phyloP scores from a whole-genome alignment of 2,113 vertebrate species.

The Vireo altiloquus region DNA sequence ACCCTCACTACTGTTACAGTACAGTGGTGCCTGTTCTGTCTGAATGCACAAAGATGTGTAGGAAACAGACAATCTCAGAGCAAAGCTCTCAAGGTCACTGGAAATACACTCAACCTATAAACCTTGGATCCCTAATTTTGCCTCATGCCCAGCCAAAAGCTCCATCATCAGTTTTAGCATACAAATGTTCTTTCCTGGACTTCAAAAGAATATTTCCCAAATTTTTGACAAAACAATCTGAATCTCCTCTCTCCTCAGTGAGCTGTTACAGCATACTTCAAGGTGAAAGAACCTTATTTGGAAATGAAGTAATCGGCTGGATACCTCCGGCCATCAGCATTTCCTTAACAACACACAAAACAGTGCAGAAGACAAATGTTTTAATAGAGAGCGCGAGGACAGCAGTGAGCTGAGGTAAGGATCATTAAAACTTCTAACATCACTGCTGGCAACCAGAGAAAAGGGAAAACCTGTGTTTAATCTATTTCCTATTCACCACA shows the following conservation, averaged over 20 bases:
- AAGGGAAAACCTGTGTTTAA: slow-evolving; percentile 82
- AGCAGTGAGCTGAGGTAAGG: slow-evolving; percentile 66
- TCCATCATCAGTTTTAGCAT: background rate
- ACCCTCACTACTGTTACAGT: background rate
- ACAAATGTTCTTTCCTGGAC: background rate
- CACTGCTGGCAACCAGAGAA: slow-evolving; percentile 73
- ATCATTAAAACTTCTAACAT: slow-evolving; percentile 75
- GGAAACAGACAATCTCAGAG: background rate
- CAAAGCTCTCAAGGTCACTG: background rate
- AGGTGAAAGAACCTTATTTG: slow-evolving; percentile 2
- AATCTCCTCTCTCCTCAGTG: background rate
- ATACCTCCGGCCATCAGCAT: slow-evolving; percentile 55
- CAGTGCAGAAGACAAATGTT: slow-evolving; percentile 11
- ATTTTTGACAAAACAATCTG: background rate
- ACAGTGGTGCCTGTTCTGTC: background rate
- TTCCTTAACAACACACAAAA: slow-evolving; percentile 68
- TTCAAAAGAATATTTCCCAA: background rate
- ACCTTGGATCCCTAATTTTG: background rate
- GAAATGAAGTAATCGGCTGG: slow-evolving; percentile 3
- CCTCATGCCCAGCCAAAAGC: background rate
- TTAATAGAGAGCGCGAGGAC: background rate
- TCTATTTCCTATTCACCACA: slow-evolving; percentile 75
- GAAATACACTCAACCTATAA: background rate
- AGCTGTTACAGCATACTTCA: background rate
- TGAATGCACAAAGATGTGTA: background rate